phyloP scores from a whole-genome alignment of 2,113 vertebrate genomes.

The Lagopus leucura region DNA sequence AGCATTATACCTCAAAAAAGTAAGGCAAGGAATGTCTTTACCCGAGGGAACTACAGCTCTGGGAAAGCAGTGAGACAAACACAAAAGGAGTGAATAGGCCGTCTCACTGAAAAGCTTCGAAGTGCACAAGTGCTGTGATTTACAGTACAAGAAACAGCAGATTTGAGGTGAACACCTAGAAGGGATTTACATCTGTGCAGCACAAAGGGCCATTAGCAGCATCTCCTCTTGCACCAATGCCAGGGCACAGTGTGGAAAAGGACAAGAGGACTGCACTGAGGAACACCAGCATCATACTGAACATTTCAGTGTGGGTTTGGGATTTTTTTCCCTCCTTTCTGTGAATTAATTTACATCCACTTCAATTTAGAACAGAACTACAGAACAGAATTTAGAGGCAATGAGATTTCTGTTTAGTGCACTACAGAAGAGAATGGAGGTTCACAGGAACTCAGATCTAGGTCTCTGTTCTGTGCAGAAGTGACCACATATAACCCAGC shows the following conservation, averaged over 20 bases:
- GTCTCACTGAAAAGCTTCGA: background rate
- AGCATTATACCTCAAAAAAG: background rate
- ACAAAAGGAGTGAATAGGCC: background rate
- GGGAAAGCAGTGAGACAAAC: fast-evolving
- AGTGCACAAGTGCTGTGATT: background rate
- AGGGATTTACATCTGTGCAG: background rate
- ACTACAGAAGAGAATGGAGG: background rate
- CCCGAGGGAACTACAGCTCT: background rate
- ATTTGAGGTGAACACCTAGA: background rate
- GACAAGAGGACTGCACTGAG: background rate
- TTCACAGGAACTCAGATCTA: background rate
- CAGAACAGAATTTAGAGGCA: background rate
- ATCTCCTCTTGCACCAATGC: background rate
- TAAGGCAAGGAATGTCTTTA: background rate
- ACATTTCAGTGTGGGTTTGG: background rate
- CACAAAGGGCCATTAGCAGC: background rate
- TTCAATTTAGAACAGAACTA: background rate
- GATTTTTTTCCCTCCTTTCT: background rate
- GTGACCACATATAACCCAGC: background rate
- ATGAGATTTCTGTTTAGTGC: background rate
- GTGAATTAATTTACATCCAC: background rate
- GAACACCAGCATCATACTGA: background rate
- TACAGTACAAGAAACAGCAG: background rate
- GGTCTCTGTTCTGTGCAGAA: background rate
- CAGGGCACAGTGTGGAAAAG: background rate